phyloP scores from a whole-genome alignment of 2,113 vertebrate genomes.

The Lophochroa leadbeateri region DNA sequence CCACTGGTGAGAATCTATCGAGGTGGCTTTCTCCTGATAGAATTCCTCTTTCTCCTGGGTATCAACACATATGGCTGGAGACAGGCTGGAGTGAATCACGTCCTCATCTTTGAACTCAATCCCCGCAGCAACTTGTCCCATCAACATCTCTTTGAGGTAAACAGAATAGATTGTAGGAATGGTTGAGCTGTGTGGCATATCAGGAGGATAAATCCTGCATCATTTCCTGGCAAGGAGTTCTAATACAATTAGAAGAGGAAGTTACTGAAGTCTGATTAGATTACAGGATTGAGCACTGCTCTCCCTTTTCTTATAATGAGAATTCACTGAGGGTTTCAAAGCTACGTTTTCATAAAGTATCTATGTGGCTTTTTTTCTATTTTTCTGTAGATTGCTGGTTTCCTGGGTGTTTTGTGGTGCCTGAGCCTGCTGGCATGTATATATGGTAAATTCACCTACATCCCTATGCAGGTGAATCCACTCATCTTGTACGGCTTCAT shows the following conservation, averaged over 20 bases:
- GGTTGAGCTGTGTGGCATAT: not conserved
- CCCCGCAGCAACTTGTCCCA: constrained; percentile 95
- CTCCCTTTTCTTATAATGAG: constrained; percentile 42
- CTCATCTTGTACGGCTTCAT: constrained; percentile 95
- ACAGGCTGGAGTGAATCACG: constrained; percentile 94
- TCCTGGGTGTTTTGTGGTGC: constrained; percentile 96
- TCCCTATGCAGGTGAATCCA: constrained; percentile 94
- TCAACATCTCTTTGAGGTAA: constrained; percentile 97
- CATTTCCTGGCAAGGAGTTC: constrained; percentile 1
- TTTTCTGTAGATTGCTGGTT: constrained; percentile 89
- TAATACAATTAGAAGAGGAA: constrained; percentile 55
- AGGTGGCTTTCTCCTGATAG: constrained; percentile 95
- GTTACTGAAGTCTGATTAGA: constrained; percentile 56
- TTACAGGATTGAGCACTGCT: constrained; percentile 37
- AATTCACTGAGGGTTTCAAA: not conserved
- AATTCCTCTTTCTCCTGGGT: constrained; percentile 96
- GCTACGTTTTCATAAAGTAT: constrained; percentile 10
- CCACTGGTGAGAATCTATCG: constrained; percentile 94
- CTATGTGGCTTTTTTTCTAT: not conserved
- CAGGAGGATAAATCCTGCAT: not conserved
- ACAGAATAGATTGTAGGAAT: not conserved
- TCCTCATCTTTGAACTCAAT: constrained; percentile 96
- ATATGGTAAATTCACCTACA: constrained; percentile 82
- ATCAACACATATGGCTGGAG: constrained; percentile 97
- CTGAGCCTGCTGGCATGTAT: constrained; percentile 95